Conservation (phyloP, 2,797 vertebrate genomes). For the Neosilurus hyrtlii region DNA sequence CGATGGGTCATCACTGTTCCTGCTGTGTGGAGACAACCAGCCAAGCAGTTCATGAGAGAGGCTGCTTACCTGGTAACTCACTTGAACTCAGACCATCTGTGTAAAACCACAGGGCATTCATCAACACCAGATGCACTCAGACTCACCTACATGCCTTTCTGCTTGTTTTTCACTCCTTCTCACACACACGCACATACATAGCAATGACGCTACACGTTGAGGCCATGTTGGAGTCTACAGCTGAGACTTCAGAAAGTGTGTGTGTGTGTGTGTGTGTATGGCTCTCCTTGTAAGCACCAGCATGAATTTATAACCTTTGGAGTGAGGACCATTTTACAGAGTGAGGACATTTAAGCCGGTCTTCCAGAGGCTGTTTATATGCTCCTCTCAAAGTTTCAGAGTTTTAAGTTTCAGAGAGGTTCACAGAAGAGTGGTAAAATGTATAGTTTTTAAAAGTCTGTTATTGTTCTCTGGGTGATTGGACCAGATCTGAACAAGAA, state of each 20-base stretch:
- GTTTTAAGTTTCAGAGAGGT: no score
- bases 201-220: constrained; percentile 21
- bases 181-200: constrained; percentile 19
- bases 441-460: no score
- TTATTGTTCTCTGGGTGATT: no score
- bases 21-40: constrained; percentile 93
- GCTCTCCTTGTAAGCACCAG: not conserved
- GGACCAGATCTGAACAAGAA: no score
- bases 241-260: constrained; percentile 52
- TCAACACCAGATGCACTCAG: not conserved
- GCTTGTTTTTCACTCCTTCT: not conserved
- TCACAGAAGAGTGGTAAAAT: no score
- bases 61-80: constrained; percentile 86
- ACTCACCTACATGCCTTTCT: constrained; percentile 18
- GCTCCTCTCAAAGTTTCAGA: not conserved
- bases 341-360: constrained; percentile 1
- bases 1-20: constrained; percentile 97
- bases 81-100: constrained; percentile 9
- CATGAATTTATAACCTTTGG: not conserved
- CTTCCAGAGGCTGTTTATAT: not conserved
- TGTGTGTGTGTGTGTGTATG: not conserved
- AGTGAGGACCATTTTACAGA: not conserved
- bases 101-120: not conserved
- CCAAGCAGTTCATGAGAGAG: constrained; percentile 97
- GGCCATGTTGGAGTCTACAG: constrained; percentile 16